Evolutionary conservation across 1,140 invertebrate species (phyloP).

Genomic region (Pseudomyrmex cubaensis): DNA sequence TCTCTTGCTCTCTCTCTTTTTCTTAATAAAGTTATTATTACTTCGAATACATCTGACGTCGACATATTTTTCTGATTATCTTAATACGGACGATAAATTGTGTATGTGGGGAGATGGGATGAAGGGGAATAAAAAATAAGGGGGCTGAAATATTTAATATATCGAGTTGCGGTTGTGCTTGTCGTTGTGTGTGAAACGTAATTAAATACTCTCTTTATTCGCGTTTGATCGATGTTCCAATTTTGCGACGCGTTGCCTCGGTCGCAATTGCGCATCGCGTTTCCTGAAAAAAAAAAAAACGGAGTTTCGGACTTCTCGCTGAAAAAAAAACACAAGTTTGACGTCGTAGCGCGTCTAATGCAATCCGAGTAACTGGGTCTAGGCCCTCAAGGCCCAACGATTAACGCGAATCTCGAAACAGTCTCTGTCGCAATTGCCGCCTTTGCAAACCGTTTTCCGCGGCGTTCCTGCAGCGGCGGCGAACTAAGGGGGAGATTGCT

Average conservation of each 20-base stretch:
- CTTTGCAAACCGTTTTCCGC: constrained; percentile 75
- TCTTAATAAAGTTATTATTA: too few species aligned
- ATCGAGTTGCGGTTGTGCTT: too few species aligned
- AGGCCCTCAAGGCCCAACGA: constrained; percentile 81
- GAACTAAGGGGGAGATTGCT: constrained; percentile 66
- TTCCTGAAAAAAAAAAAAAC: constrained; percentile 1
- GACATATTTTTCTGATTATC: neutral
- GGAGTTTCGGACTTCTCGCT: neutral
- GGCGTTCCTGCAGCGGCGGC: constrained; percentile 65
- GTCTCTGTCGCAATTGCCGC: constrained; percentile 79
- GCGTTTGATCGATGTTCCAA: constrained; percentile 35
- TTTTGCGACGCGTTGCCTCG: constrained; percentile 26
- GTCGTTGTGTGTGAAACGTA: neutral
- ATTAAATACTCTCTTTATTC: constrained; percentile 14
- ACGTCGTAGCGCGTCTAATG: constrained; percentile 58
- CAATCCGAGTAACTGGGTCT: constrained; percentile 80
- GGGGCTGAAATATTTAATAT: too few species aligned
- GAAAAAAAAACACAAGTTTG: constrained; percentile 27
- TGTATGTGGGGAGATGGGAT: too few species aligned
- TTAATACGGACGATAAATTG: neutral
- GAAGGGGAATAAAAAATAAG: too few species aligned
- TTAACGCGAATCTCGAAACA: constrained; percentile 81
- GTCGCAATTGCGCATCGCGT: constrained; percentile 14
- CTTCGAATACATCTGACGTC: neutral
- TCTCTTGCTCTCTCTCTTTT: too few species aligned